phyloP scores from a whole-genome alignment of 2,113 vertebrate species.

The Puntigrus tetrazona region DNA sequence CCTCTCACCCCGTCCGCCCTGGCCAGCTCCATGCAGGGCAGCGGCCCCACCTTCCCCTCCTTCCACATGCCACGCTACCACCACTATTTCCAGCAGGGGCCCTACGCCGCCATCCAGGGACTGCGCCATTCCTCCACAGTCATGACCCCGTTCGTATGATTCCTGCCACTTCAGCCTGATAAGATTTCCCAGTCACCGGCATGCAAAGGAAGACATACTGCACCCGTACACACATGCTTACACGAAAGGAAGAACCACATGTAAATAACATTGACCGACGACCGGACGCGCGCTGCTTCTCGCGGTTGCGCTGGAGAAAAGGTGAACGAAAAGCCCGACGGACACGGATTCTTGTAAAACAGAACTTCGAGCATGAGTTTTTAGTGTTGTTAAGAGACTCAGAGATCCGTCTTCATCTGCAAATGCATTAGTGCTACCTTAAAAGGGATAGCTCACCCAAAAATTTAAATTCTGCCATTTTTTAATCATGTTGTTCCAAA shows the following conservation, averaged over 20 bases:
- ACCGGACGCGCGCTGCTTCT: constrained; percentile 42
- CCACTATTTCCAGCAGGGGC: constrained; percentile 99
- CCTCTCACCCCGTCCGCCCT: constrained; percentile 88
- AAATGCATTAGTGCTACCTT: constrained; percentile 14
- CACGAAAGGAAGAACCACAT: constrained; percentile 40
- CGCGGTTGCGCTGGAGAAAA: constrained; percentile 40
- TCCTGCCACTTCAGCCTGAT: constrained; percentile 9
- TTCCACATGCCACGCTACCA: constrained; percentile 99
- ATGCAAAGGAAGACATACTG: constrained; percentile 16
- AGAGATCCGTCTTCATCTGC: background rate
- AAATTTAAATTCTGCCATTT: background rate
- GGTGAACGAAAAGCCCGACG: background rate
- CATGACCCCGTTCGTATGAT: constrained; percentile 99
- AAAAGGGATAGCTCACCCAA: background rate
- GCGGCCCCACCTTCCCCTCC: constrained; percentile 92
- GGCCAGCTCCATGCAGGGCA: constrained; percentile 89
- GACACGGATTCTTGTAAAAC: background rate
- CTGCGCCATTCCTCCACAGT: constrained; percentile 95
- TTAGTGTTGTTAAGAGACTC: background rate
- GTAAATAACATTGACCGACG: constrained; percentile 69
- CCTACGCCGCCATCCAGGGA: constrained; percentile 97
- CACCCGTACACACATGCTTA: constrained; percentile 31
- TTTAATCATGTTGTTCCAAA: background rate
- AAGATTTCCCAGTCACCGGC: constrained; percentile 15
- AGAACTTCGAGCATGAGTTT: background rate